These are phyloP conservation scores for Pteria penguin DNA, from an alignment of 2,888 invertebrate genomes.

Conservation along the genomic window DNA sequence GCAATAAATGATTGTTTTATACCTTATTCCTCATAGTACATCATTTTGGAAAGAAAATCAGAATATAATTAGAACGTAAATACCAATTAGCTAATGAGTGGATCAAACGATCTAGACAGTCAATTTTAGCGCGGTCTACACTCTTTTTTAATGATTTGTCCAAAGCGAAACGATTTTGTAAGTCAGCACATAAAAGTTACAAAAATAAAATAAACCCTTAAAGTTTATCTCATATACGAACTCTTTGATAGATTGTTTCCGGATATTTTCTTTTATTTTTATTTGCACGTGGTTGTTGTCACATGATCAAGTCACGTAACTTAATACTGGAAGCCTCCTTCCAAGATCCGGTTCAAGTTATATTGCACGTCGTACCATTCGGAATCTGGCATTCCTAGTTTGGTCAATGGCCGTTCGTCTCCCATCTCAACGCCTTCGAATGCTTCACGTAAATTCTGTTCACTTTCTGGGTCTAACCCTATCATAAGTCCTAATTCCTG, in stretches of 20 bases:
- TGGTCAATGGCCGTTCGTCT: constrained; percentile 67
- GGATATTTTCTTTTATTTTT: background rate
- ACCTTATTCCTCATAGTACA: no score
- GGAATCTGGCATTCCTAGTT: constrained; percentile 71
- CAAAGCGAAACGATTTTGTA: background rate
- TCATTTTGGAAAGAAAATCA: no score
- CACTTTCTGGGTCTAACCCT: constrained; percentile 62
- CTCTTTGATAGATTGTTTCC: background rate
- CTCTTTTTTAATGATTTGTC: background rate
- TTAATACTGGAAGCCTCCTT: constrained; percentile 56
- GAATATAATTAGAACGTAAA: no score
- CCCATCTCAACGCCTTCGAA: constrained; percentile 65
- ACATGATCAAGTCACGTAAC: background rate
- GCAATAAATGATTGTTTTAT: no score
- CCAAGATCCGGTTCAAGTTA: constrained; percentile 60
- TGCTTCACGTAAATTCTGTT: constrained; percentile 62
- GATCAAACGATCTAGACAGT: no score
- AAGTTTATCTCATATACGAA: background rate
- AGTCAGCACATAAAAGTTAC: background rate
- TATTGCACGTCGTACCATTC: constrained; percentile 70
- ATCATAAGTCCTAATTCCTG: constrained; percentile 64
- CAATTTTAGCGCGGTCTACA: no score
- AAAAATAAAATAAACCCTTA: background rate
- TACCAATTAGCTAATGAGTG: no score
- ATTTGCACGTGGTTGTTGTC: background rate